These are phyloP conservation scores for Proteles cristata DNA, from an alignment of 2,113 vertebrate species.

Conservation along the genomic window DNA sequence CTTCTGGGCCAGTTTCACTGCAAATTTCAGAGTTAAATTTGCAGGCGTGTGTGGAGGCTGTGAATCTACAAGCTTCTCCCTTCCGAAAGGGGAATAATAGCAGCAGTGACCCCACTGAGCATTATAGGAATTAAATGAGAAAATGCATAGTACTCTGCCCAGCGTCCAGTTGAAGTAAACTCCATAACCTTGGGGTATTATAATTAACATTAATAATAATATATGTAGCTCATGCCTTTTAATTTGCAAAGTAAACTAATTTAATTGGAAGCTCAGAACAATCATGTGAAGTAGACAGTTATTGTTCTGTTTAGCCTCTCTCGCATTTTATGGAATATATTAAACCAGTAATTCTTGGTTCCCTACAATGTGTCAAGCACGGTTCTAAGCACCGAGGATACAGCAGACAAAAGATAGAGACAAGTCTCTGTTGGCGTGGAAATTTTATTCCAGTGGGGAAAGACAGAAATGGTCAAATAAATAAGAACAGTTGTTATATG, in stretches of 20 bases:
- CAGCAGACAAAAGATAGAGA: background rate
- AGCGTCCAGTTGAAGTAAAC: background rate
- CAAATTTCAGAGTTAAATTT: background rate
- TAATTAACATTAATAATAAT: background rate
- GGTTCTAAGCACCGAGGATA: background rate
- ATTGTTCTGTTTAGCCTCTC: background rate
- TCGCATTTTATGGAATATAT: background rate
- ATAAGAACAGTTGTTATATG: background rate
- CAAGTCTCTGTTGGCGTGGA: background rate
- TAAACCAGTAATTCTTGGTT: background rate
- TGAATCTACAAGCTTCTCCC: background rate
- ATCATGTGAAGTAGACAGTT: background rate
- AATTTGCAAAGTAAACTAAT: background rate
- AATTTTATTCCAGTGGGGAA: background rate
- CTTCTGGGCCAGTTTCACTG: background rate
- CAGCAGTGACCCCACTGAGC: background rate
- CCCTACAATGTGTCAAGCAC: background rate
- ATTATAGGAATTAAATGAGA: background rate
- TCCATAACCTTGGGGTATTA: background rate
- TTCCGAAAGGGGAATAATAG: background rate
- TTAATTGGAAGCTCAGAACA: background rate
- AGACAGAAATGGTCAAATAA: background rate
- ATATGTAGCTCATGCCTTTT: background rate
- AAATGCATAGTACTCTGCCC: background rate
- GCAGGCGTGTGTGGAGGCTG: accelerated